phyloP scores from a whole-genome alignment of 1,140 invertebrate species.

The Sarcophaga peregrina region DNA sequence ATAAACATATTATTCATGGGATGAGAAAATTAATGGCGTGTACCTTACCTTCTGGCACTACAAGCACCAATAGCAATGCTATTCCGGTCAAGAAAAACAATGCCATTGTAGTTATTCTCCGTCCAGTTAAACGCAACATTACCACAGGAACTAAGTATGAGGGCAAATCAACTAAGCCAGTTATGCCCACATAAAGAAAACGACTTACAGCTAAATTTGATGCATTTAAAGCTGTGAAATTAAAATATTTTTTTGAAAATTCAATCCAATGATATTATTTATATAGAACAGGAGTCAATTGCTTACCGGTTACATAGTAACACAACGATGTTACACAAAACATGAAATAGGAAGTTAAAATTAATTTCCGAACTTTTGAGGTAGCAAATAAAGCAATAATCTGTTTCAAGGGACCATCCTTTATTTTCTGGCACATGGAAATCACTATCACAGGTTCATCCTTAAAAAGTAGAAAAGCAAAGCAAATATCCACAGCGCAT shows the following conservation, averaged over 20 bases:
- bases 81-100: constrained; percentile 67
- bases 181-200: constrained; percentile 67
- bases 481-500: neutral
- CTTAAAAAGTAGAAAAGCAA: neutral
- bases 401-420: constrained; percentile 58
- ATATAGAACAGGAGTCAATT: neutral
- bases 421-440: constrained; percentile 52
- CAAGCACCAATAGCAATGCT: constrained; percentile 66
- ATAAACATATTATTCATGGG: neutral
- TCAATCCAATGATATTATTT: neutral
- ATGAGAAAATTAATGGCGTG: constrained; percentile 30
- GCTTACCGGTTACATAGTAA: constrained; percentile 67
- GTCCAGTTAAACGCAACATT: constrained; percentile 66
- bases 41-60: constrained; percentile 58
- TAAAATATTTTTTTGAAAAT: neutral
- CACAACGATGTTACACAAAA: constrained; percentile 68
- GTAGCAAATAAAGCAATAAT: constrained; percentile 59
- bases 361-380: constrained; percentile 56
- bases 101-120: constrained; percentile 63
- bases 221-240: constrained; percentile 67
- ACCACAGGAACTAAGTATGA: constrained; percentile 69
- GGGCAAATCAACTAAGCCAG: constrained; percentile 69
- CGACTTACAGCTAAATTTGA: constrained; percentile 68
- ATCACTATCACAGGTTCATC: neutral
- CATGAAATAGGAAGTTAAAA: constrained; percentile 65